Conservation (phyloP, 2,113 vertebrate species). For the Pteruthius melanotis region DNA sequence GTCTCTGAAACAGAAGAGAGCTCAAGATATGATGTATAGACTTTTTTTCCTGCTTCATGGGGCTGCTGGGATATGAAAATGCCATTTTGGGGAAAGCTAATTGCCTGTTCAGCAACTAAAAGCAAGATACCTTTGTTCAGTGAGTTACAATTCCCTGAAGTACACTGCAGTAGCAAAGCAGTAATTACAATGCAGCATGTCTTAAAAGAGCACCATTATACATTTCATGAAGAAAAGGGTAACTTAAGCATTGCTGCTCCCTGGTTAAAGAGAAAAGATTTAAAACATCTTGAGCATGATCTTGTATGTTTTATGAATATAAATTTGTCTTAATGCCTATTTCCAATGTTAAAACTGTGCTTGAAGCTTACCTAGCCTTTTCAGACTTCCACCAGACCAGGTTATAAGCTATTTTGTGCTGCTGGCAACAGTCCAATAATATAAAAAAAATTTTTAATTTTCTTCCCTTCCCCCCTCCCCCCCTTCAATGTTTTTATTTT, state of each 20-base stretch:
- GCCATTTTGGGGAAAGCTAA: constrained; percentile 47
- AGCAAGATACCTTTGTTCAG: constrained; percentile 57
- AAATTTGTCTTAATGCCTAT: neutral
- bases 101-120: constrained; percentile 50
- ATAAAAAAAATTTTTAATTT: constrained; percentile 8
- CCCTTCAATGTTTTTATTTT: neutral
- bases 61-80: constrained; percentile 2
- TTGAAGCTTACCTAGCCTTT: neutral
- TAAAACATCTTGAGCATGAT: neutral
- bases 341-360: neutral
- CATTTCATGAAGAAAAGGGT: neutral
- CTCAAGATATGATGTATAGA: constrained; percentile 9
- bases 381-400: neutral
- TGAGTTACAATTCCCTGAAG: constrained; percentile 42
- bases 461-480: neutral
- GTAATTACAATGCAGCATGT: constrained; percentile 46
- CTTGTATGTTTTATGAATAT: constrained; percentile 16
- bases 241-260: constrained; percentile 10
- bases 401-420: neutral
- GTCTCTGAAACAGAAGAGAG: neutral
- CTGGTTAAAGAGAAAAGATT: constrained; percentile 11
- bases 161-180: constrained; percentile 15
- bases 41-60: constrained; percentile 1
- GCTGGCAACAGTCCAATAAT: neutral
- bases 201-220: constrained; percentile 51